Conservation (phyloP, 2,113 vertebrate species). For the Charina bottae region DNA sequence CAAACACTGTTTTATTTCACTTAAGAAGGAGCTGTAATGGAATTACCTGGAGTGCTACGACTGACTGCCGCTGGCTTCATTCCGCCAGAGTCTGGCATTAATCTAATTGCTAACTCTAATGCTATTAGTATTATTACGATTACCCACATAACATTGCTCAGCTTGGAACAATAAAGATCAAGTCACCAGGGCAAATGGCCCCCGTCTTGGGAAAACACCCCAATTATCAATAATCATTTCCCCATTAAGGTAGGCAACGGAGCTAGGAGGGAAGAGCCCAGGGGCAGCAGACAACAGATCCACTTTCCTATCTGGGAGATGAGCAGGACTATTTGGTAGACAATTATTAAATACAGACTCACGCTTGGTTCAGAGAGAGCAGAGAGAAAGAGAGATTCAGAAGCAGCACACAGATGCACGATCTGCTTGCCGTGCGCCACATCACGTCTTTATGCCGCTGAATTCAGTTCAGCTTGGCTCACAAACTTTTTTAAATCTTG, state of each 20-base stretch:
- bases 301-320: background rate
- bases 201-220: background rate
- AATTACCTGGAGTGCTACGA: background rate
- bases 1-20: background rate
- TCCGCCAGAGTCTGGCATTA: constrained; percentile 37
- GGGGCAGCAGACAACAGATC: background rate
- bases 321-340: background rate
- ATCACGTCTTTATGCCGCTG: background rate
- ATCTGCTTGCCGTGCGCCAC: background rate
- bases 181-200: accelerated
- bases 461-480: background rate
- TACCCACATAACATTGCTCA: background rate
- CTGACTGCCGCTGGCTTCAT: constrained; percentile 8
- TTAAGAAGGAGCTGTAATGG: constrained; percentile 9
- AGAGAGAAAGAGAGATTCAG: background rate
- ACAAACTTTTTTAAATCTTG: background rate
- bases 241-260: background rate
- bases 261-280: background rate
- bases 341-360: background rate
- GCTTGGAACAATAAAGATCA: accelerated
- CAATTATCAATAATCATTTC: background rate
- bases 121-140: background rate
- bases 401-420: background rate
- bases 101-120: constrained; percentile 38
- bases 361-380: background rate